These are phyloP conservation scores for Tuta absoluta DNA, from an alignment of 2,888 invertebrate species.

Conservation along the genomic window DNA sequence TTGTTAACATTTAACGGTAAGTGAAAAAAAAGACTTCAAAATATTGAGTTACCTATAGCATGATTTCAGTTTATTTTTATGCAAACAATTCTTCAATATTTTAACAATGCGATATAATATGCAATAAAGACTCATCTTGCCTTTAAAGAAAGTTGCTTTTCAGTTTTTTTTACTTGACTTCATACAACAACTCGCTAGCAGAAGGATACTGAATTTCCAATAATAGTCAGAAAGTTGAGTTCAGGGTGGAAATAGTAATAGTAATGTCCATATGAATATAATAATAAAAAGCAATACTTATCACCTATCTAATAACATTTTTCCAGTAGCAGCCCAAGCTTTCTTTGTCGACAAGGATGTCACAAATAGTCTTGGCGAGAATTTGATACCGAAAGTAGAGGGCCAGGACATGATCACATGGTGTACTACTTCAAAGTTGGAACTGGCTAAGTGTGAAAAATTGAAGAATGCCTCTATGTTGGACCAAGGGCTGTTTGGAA, in stretches of 20 bases:
- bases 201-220: not conserved
- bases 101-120: not conserved
- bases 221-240: not conserved
- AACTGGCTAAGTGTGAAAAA: conserved; percentile 91
- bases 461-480: conserved; percentile 85
- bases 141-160: not conserved
- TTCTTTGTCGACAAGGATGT: conserved; percentile 39
- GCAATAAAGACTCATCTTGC: not conserved
- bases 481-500: conserved; percentile 84
- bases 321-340: conserved; percentile 39
- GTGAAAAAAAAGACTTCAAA: conserved; percentile 23
- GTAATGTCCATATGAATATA: not conserved
- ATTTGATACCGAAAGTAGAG: conserved; percentile 46
- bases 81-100: not conserved
- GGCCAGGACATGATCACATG: conserved; percentile 82
- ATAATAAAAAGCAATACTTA: too few species aligned
- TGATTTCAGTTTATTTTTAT: not conserved
- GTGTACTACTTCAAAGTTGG: conserved; percentile 91
- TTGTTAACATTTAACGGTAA: conserved; percentile 37
- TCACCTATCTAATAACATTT: not conserved
- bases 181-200: not conserved
- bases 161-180: not conserved
- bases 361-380: conserved; percentile 38
- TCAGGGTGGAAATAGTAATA: not conserved
- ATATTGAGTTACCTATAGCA: not conserved